Evolutionary conservation across 2,113 vertebrate species (phyloP).

Genomic region (Psilopogon haemacephalus): DNA sequence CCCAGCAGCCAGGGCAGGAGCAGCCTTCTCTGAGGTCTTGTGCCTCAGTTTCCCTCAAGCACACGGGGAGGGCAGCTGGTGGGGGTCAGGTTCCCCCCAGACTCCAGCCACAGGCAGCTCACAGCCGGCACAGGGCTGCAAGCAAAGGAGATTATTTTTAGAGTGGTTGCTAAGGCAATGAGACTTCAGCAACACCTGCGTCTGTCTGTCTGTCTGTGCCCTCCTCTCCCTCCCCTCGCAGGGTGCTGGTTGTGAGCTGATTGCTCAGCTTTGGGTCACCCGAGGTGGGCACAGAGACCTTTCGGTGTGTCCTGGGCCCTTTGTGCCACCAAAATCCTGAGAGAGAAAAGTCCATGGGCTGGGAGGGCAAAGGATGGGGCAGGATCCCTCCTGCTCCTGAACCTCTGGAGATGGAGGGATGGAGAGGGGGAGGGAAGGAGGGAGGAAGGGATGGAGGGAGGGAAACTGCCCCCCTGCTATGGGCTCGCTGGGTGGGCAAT

Average conservation of each 20-base stretch:
- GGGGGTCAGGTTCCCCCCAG: too few relatives aligned
- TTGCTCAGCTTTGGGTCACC: not conserved
- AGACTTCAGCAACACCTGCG: not conserved
- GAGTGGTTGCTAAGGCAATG: slow-evolving; percentile 49
- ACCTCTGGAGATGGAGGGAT: not conserved
- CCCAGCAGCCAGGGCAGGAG: not conserved
- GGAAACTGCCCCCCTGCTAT: not conserved
- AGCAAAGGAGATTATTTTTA: slow-evolving; percentile 48
- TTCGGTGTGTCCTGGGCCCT: not conserved
- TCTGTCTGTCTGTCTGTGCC: not conserved
- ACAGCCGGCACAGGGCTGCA: accelerated
- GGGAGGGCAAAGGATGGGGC: accelerated
- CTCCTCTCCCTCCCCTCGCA: not conserved
- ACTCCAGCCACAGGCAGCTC: not conserved
- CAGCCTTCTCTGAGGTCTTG: accelerated
- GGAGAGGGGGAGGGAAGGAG: accelerated
- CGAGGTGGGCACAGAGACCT: accelerated
- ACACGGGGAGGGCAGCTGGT: too few relatives aligned
- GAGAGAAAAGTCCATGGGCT: accelerated
- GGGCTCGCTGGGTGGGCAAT: not conserved
- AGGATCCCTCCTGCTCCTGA: not conserved
- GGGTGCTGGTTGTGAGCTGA: accelerated
- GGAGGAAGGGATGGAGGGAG: accelerated
- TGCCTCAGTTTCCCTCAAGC: not conserved
- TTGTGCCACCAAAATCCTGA: not conserved